Evolutionary conservation across 2,113 vertebrate species (phyloP), one percentile per base, ranked within the genome.

Genomic region (Poeciliopsis occidentalis): DNA sequence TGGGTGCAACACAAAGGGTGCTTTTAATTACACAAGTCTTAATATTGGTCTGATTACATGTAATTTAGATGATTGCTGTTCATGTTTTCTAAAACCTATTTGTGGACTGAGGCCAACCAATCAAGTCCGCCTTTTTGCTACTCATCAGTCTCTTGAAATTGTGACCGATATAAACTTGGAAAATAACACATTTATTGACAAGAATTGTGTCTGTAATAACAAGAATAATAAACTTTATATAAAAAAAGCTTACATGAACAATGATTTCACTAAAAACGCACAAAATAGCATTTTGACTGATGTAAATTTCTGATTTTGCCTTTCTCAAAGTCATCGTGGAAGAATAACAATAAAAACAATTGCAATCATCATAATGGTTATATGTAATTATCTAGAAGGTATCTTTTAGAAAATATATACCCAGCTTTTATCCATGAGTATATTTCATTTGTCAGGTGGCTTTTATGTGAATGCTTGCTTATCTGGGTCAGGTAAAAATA

Each of bases 381-480:
- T 3, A 31, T 27, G 8, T 61, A 71, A 61, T 71, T 54, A 27
- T 61, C 5, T 39, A 71, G 15, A 27, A 34, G 32, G 27, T 17
- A 17, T 15, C 1, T 71, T 66, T 61, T 15, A 71, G n/a, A 22
- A 60, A n/a, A 11, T 30, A 31, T 64, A 54, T 60, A 60, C 65
- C 63, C 60, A 60, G 41, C 37, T 60, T 62, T 51, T 22, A 34
- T 66, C 37, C 44, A 44, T 0, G 11, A 65, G 10, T 61, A 8
- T 60, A 26, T 64, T 47, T 66, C 26, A 60, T 72, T 74, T 78
- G 30, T 66, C 57, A 60, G 29, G n/a, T 72, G 63, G 19, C 37
- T 41, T 68, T 71, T 66, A 79, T 69, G 65, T 69, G 39, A 10
- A 15, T 24, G 12, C 60, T 8, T 60, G 61, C 12, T 75, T 34